phyloP scores from a whole-genome alignment of 2,797 vertebrate species.

The Loriculus beryllinus region DNA sequence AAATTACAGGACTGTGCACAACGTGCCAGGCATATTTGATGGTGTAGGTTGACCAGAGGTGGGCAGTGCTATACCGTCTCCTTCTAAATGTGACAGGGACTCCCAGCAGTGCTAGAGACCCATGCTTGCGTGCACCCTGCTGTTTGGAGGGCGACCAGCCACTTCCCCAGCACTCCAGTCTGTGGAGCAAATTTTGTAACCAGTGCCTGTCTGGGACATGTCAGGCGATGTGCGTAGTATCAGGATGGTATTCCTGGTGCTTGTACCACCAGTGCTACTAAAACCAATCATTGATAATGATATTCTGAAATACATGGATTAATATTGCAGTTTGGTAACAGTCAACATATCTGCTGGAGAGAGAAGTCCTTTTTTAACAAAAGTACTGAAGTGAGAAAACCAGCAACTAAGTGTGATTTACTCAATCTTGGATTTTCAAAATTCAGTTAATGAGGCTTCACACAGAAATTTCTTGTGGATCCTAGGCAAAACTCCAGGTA shows the following conservation, averaged over 20 bases:
- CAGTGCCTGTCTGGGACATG: not conserved
- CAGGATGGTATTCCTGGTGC: not conserved
- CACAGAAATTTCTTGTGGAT: not conserved
- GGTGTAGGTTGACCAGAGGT: rapidly evolving
- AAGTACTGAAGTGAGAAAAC: not conserved
- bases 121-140: rapidly evolving
- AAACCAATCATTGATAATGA: rapidly evolving
- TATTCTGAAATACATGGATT: not conserved
- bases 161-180: not conserved
- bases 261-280: not conserved
- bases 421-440: not conserved
- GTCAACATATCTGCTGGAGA: not conserved
- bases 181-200: not conserved
- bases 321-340: not conserved
- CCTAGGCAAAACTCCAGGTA: not conserved
- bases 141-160: not conserved
- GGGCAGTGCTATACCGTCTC: not conserved
- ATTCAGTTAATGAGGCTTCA: not conserved
- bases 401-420: not conserved
- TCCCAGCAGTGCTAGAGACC: not conserved
- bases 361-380: not conserved
- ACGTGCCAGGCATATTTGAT: rapidly evolving
- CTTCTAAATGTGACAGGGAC: rapidly evolving
- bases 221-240: rapidly evolving
- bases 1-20: rapidly evolving